Conservation (phyloP, 2,113 vertebrate species). For the Litocranius walleri region DNA sequence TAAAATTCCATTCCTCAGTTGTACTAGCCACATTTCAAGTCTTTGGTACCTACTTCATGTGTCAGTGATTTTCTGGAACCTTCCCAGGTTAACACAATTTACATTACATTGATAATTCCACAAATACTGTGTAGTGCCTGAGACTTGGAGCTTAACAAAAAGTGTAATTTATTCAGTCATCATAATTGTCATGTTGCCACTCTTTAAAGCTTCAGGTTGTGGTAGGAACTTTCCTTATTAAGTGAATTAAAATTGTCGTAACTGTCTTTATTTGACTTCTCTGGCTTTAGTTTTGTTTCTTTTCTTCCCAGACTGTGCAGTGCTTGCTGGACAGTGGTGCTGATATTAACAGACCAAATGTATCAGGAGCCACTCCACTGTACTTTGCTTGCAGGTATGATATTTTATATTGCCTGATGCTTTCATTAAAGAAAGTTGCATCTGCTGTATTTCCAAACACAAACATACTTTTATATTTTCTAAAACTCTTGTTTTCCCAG, state of each 20-base stretch:
- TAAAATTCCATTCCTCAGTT: background rate
- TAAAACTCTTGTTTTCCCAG: background rate
- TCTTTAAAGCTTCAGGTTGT: background rate
- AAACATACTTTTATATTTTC: conserved; percentile 10
- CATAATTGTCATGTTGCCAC: background rate
- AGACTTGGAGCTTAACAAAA: background rate
- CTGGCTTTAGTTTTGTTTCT: conserved; percentile 51
- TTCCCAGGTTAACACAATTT: background rate
- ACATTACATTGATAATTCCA: background rate
- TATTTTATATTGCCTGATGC: conserved; percentile 13
- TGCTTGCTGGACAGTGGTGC: conserved; percentile 98
- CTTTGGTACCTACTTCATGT: background rate
- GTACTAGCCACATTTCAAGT: background rate
- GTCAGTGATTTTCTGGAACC: background rate
- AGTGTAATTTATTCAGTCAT: background rate
- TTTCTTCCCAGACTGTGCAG: conserved; percentile 88
- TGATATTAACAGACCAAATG: conserved; percentile 97
- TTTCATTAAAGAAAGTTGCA: background rate
- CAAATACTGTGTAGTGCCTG: background rate
- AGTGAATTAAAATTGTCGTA: conserved; percentile 3
- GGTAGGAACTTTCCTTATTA: background rate
- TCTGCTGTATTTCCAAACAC: background rate
- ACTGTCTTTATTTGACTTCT: conserved; percentile 28
- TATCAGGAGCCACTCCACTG: conserved; percentile 95
- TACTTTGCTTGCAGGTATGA: conserved; percentile 98